These are phyloP conservation scores for Sebastes taczanowskii DNA, from an alignment of 2,797 vertebrate species.

Conservation along the genomic window DNA sequence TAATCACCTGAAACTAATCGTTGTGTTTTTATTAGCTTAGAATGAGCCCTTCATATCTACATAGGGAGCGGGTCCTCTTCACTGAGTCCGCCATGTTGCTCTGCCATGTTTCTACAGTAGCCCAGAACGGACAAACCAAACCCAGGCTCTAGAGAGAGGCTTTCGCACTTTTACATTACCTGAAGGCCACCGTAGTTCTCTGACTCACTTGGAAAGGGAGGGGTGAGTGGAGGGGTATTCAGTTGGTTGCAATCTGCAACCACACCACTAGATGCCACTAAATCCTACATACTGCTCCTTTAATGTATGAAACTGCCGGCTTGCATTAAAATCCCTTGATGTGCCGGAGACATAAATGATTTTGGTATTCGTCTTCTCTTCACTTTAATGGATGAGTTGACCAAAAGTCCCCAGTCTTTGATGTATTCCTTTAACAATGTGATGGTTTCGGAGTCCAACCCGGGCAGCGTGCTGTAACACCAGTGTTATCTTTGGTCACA, in stretches of 20 bases:
- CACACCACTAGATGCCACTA: background rate
- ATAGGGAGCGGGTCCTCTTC: background rate
- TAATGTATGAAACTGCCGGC: background rate
- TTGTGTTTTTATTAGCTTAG: background rate
- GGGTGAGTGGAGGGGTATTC: too few relatives aligned
- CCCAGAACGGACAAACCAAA: background rate
- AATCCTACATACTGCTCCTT: background rate
- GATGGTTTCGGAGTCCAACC: constrained; percentile 14
- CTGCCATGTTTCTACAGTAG: background rate
- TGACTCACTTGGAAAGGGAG: background rate
- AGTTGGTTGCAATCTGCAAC: background rate
- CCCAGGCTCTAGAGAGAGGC: background rate
- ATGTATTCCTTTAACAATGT: constrained; percentile 7
- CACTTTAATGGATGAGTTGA: background rate
- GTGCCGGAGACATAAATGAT: background rate
- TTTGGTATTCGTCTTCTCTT: constrained; percentile 14
- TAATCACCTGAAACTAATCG: background rate
- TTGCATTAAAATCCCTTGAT: background rate
- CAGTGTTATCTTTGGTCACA: background rate
- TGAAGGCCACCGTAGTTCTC: background rate
- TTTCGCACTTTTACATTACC: background rate
- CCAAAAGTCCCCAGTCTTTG: background rate
- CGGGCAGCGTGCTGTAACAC: background rate
- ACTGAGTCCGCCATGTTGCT: background rate
- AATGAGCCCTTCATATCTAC: background rate